Evolutionary conservation across 2,113 vertebrate species (phyloP).

Genomic region (Emberiza fucata): DNA sequence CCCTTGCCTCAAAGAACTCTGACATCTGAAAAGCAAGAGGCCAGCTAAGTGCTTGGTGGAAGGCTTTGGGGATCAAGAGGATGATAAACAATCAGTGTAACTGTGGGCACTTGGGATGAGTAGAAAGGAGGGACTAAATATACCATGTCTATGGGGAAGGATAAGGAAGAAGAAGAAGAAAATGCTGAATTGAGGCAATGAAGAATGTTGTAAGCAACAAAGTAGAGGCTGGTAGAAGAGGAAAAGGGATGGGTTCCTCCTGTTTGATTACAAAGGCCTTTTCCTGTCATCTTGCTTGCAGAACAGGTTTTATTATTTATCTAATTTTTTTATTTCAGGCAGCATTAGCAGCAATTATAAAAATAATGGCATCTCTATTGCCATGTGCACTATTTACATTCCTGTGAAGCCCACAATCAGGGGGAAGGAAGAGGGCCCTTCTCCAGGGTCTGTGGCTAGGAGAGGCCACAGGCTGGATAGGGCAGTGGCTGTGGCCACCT

Average conservation of each 20-base stretch:
- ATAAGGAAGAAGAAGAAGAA: neutral
- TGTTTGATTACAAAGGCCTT: neutral
- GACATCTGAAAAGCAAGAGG: neutral
- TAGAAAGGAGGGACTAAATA: neutral
- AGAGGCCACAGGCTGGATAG: neutral
- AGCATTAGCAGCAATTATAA: neutral
- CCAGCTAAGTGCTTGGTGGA: neutral
- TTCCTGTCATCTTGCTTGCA: conserved; percentile 34
- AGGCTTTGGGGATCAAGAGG: neutral
- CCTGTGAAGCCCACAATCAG: neutral
- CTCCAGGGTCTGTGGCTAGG: neutral
- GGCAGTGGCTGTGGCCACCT: neutral
- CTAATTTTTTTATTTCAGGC: neutral
- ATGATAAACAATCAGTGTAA: neutral
- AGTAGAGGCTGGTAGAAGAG: neutral
- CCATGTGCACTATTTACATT: neutral
- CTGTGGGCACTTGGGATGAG: neutral
- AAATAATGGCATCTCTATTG: neutral
- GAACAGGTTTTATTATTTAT: conserved; percentile 37
- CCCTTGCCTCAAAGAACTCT: neutral
- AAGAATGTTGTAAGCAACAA: neutral
- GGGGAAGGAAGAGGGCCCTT: neutral
- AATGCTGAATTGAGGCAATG: neutral
- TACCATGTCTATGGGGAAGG: neutral
- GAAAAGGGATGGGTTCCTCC: conserved; percentile 10